These are phyloP conservation scores for Plebejus anna DNA, from an alignment of 2,888 invertebrate genomes.

Conservation along the genomic window DNA sequence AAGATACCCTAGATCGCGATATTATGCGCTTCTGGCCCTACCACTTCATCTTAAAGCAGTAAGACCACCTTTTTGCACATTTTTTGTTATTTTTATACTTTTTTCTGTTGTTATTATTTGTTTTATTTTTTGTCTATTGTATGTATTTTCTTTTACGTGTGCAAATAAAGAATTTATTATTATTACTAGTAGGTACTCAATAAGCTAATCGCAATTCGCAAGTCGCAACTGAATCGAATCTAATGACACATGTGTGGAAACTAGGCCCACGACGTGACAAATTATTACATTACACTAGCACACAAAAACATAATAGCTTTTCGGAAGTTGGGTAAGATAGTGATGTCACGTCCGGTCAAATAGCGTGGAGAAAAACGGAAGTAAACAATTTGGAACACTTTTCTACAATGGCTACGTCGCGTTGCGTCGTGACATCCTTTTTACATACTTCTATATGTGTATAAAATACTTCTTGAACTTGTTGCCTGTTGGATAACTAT, in stretches of 20 bases:
- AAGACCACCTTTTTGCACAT: no score
- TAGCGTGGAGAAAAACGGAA: not conserved
- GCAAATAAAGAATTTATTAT: no score
- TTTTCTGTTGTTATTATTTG: no score
- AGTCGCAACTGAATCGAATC: not conserved
- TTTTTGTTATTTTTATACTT: no score
- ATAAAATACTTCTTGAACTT: no score
- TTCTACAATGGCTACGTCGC: not conserved
- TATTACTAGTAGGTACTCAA: not conserved
- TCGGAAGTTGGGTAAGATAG: slow-evolving; percentile 1
- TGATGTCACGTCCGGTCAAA: slow-evolving; percentile 3
- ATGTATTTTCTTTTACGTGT: no score
- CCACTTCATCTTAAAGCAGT: no score
- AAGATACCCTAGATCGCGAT: no score
- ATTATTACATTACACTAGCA: not conserved
- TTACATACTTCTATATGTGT: not conserved
- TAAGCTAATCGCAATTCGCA: not conserved
- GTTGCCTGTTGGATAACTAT: no score
- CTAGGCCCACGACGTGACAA: not conserved
- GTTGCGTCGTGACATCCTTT: not conserved
- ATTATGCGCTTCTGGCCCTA: no score
- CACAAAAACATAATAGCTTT: not conserved
- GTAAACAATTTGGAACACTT: slow-evolving; percentile 9
- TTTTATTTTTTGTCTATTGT: no score
- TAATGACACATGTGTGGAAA: slow-evolving; percentile 5